phyloP scores from a whole-genome alignment of 2,888 invertebrate genomes.

The Ceriagrion tenellum region DNA sequence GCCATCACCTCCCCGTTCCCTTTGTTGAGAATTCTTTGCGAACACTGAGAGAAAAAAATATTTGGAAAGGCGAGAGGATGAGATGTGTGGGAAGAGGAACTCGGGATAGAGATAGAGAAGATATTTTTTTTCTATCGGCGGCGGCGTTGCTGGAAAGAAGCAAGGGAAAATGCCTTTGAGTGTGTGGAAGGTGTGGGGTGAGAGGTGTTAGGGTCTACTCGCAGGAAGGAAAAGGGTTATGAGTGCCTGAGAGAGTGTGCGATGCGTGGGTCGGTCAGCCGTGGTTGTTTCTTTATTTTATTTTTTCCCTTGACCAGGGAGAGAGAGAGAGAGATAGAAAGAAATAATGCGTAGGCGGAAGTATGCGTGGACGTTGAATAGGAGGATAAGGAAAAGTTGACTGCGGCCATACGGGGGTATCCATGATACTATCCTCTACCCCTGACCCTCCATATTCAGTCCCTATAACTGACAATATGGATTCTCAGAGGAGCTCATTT shows the following conservation, averaged over 20 bases:
- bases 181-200: neutral
- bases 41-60: neutral
- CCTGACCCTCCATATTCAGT: no score
- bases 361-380: no score
- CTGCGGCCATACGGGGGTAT: no score
- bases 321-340: no score
- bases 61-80: neutral
- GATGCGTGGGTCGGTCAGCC: neutral
- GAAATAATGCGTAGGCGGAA: no score
- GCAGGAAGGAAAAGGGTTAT: neutral
- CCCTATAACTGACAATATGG: no score
- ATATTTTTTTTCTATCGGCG: neutral
- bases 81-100: neutral
- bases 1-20: no score
- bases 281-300: neutral
- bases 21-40: no score
- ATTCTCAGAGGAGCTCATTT: no score
- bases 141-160: neutral
- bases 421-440: no score
- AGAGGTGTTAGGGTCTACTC: neutral
- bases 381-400: no score
- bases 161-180: neutral
- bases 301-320: neutral
- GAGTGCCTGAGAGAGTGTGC: neutral
- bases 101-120: neutral